Evolutionary conservation across 2,888 invertebrate species (phyloP), one percentile per base, ranked within the genome.

Genomic region (Lissonota sp.): DNA sequence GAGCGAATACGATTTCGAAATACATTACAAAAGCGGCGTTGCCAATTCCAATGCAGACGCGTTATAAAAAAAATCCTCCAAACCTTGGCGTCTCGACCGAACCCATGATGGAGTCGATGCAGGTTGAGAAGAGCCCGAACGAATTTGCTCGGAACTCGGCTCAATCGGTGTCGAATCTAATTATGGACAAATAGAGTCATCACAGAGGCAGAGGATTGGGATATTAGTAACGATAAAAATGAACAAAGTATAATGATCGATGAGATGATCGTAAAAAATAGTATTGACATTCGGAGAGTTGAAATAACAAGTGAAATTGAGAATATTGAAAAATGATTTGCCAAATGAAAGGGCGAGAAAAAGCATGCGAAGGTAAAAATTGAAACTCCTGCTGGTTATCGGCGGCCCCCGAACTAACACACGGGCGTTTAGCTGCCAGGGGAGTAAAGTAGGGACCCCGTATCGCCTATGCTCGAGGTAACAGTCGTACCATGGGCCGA

Each of bases 1-100:
- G 12, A 84, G 86, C 79, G 88, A 88, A 71, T 87, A 85, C 76
- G 83, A 87, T 10, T 89, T 87, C 46, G 84, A 87, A 63, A 87
- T 90, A 3, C n/a, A 67, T 6, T 88, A 90, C 55, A 88, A 87
- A 76, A 80, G 84, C n/a, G 88, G 90, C 5, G 81, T 67, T 62
- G 8, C 67, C 7, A 90, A 90, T 74, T 55, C 80, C n/a, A 87
- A 87, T 3, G 26, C 26, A 26, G 26, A 26, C 26, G 26, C 26
- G 26, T 26, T 26, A 26, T 26, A 1, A 1, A 42, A 44, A 12
- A 71, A 71, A n/a, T 6, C 46, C 70, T 58, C 58, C 58, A 5
- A 58, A 58, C 39, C 58, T 39, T 1, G 7, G 5, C 58, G 58
- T 10, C 40, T 3, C 39, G 39, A 10, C 26, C 39, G 39, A 58